A percentile compares a stretch with the other conserved stretches of the same genome.
Conservation (phyloP, 2,888 invertebrate genomes). For the Rhagonycha lutea region DNA sequence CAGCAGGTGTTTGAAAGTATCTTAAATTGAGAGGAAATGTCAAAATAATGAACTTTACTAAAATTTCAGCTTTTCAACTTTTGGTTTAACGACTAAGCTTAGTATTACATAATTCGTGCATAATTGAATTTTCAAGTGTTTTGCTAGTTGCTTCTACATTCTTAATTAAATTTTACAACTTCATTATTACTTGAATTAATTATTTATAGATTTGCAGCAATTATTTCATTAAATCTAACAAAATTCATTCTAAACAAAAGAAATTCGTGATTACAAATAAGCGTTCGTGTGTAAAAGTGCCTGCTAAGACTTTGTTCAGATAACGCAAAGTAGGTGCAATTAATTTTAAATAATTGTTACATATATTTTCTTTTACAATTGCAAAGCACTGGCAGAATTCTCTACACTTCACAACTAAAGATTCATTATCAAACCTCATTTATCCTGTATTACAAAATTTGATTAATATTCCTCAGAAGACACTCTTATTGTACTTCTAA, state of each 20-base stretch:
- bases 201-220: not conserved
- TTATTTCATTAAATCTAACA: not conserved
- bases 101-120: not conserved
- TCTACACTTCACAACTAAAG: not conserved
- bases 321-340: not conserved
- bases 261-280: not conserved
- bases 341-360: not conserved
- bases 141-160: not conserved
- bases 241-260: not conserved
- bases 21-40: conserved; percentile 20
- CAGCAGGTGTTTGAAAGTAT: conserved; percentile 22
- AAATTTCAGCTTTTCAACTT: conserved; percentile 17
- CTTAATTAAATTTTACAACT: not conserved
- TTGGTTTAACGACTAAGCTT: not conserved
- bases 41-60: conserved; percentile 15
- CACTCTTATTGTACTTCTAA: too few species aligned
- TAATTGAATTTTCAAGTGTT: not conserved
- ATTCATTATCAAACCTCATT: too few species aligned
- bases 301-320: not conserved
- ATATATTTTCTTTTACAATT: not conserved
- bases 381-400: not conserved
- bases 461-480: too few species aligned
- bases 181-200: not conserved
- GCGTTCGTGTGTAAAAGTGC: not conserved
- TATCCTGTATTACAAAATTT: too few species aligned